Base-by-base conservation (phyloP, 2,113 vertebrate species). In the Melanocharis versteri region DNA sequence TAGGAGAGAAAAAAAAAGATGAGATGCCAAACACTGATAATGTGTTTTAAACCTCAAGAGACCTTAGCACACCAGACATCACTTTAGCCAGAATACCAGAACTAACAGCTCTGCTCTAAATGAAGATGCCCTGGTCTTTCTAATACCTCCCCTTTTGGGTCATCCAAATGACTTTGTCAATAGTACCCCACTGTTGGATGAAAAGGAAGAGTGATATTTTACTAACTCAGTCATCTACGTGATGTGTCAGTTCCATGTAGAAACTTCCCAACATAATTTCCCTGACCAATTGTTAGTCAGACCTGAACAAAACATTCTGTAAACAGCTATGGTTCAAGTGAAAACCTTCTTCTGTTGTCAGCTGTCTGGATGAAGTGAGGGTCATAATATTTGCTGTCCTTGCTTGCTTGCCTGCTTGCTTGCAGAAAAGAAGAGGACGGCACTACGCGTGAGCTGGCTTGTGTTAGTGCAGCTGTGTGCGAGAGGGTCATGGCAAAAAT, bases 191-290 rank as follows among this genome's bases (percentile, higher is more conserved):
- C 50, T 48, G 28, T 15, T 84, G 2, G 1, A 45, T 71, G 60
- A 66, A 94, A 92, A 93, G 30, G 40, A 96, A 78, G 24, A 81
- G 51, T 75, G 72, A 28, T 61, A 79, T 35, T 94, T 87, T 62
- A 79, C 42, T 51, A 56, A 40, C 60, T 73, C 61, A 90, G 64
- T 95, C 47, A 92, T 71, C 64, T 60, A 62, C 9, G 2, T 73
- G 56, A 81, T 75, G 17, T 20, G 11, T 75, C 69, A 64, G 39
- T 75, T 83, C 72, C 35, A 27, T 37, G 30, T 70, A 78, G 53
- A 73, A 94, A 91, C 39, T 94, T 93, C 72, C 69, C 61, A 78
- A 56, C 61, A 92, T 60, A 70, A 89, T 89, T 95, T 91, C 72
- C 83, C 77, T 4, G 1, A 48, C 40, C 53, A 71, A 16, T 21